Conservation (phyloP, 2,113 vertebrate species). For the Arenaria interpres region DNA sequence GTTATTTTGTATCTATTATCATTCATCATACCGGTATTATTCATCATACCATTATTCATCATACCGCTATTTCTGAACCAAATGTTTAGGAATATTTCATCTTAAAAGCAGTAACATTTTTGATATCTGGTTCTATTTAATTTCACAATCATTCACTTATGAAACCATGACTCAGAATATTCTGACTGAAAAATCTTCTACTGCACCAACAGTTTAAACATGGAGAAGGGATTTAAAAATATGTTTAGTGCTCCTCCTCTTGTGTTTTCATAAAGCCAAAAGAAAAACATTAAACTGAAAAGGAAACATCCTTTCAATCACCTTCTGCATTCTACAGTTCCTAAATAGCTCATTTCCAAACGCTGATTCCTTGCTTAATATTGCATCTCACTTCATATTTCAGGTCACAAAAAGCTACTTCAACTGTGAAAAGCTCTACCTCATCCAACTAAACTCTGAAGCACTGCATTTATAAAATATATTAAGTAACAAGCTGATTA, state of each 20-base stretch:
- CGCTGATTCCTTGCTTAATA: not conserved
- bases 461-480: not conserved
- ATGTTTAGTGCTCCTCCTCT: not conserved
- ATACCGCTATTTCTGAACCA: not conserved
- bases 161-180: not conserved
- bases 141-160: not conserved
- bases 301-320: not conserved
- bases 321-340: not conserved
- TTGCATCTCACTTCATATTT: slow-evolving; percentile 19
- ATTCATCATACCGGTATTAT: not conserved
- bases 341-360: not conserved
- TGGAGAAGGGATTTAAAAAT: not conserved
- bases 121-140: not conserved
- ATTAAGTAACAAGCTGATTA: not conserved
- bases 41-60: not conserved
- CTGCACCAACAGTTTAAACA: not conserved
- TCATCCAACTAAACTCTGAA: not conserved
- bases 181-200: not conserved
- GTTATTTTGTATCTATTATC: not conserved
- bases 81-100: not conserved
- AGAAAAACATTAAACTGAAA: not conserved
- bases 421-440: not conserved
- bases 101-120: not conserved
- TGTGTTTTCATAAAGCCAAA: not conserved
- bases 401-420: slow-evolving; percentile 27